phyloP scores from a whole-genome alignment of 2,888 invertebrate genomes.

The Acleris laterana region DNA sequence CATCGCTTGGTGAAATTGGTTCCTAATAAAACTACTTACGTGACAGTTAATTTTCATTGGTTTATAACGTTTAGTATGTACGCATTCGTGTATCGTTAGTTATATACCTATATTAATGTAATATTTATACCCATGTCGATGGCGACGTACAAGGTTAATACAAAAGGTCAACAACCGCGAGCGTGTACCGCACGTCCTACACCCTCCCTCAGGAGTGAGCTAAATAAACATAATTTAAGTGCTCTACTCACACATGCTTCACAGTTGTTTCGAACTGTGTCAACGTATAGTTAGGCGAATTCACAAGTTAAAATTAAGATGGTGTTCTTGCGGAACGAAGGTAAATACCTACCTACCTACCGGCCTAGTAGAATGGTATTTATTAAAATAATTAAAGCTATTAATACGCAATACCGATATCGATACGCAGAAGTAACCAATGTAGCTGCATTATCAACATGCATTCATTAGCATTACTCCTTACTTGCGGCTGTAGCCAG shows the following conservation, averaged over 20 bases:
- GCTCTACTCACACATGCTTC: neutral
- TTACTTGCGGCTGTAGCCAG: conserved; percentile 17
- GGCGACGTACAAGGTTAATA: conserved; percentile 63
- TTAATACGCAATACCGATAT: neutral
- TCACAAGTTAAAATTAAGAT: neutral
- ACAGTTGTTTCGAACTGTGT: conserved; percentile 4
- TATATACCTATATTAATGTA: too few relatives aligned
- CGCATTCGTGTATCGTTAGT: conserved; percentile 31
- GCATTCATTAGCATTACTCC: conserved; percentile 35
- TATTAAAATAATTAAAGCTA: neutral
- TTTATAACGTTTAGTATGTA: too few relatives aligned
- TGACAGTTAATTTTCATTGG: too few relatives aligned
- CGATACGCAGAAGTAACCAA: neutral
- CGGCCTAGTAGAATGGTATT: neutral
- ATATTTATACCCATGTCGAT: conserved; percentile 41
- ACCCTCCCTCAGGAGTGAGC: conserved; percentile 42
- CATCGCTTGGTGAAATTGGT: too few relatives aligned
- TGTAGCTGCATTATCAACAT: conserved; percentile 20
- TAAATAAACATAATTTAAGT: conserved; percentile 33
- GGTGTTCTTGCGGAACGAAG: neutral
- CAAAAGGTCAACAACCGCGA: conserved; percentile 61
- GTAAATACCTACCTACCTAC: too few relatives aligned
- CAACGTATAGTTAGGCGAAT: neutral
- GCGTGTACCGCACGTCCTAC: conserved; percentile 58
- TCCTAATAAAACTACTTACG: too few relatives aligned